Base-by-base conservation (phyloP, 2,888 invertebrate genomes). In the Germaria angustata region DNA sequence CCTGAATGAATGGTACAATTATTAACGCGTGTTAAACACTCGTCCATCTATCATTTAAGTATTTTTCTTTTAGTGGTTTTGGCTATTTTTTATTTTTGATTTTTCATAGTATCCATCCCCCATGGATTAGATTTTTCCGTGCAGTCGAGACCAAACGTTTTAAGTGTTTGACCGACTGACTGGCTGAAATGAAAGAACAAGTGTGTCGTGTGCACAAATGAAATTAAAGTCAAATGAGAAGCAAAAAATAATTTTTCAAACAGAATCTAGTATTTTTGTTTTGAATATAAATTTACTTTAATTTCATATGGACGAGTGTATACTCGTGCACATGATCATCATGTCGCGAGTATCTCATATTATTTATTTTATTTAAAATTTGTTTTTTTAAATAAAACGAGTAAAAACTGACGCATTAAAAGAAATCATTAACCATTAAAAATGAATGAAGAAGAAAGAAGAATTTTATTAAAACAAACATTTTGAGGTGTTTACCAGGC, bases 151-250 rank as follows among this genome's bases (percentile, higher is more conserved):
- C 15, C 24, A 20, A 44, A 41, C 36, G 28, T 32, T 66, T 49
- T 20, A 76, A 76, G 57, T 57, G 61, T 53, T 44, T 69, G 61
- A 51, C 39, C 9, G 46, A 22, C 39, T 5, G 46, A 22, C 44
- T 53, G 65, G 20, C 28, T 65, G 55, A 75, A 65, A 71, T 65
- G 53, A 46, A 65, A 57, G 57, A 71, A 72, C 78, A 55, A 75
- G 72, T 68, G 81, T 78, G 82, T 82, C 82, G 82, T 82, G 82
- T 71, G 82, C 82, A 82, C 51, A 79, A 68, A 15, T 44, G 11
- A 73, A 75, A 57, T 57, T 57, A 28, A 65, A 71, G 17, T 59
- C 15, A 51, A 41, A 57, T 69, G 7, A 57, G 44, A 13, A 55
- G 24, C 22, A 49, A 49, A 22, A 55, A 61, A 46, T n/a, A 57